Base-by-base conservation (phyloP, 1,140 invertebrate species). In the Popillia japonica region DNA sequence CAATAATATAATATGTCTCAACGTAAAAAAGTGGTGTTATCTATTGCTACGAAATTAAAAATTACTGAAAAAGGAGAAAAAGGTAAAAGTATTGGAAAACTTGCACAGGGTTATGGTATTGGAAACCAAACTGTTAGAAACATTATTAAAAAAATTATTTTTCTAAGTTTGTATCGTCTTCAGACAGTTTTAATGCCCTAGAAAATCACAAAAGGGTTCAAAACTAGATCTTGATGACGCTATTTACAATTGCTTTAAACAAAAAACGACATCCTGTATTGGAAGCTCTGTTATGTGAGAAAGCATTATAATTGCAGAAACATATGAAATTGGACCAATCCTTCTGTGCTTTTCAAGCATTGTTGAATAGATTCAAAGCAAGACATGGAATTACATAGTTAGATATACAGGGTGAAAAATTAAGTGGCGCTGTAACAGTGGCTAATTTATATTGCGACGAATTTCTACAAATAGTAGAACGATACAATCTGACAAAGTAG, bases 41-140 rank as follows among this genome's bases (percentile, higher is more conserved):
- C 64, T 20, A 68, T 68, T 27, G 64, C n/a, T 20, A 68, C 64
- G 7, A 68, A 68, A 27, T 27, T 74, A 41, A 75, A 76, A 23
- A 75, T 81, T 22, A 76, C 4, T n/a, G 34, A 74, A 23, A 76
- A 55, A 40, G 59, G 20, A n/a, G 72, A 68, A 55, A 14, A 78
- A 61, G 44, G 42, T 0, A 6, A 73, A 75, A 42, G 78, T 74
- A 27, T 74, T 40, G 11, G 10, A 40, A 74, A 74, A 27, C 23
- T 74, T 17, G 72, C 72, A 6, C 11, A 74, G 27, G 27, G 23
- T 17, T 74, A 74, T 23, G 23, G 23, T 74, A 74, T 74, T 74
- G 17, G 72, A 74, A 14, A 17, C 9, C 40, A 74, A 74, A 74
- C 72, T 74, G 27, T 74, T 74, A 20, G 72, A 74, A 23, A 74